These are phyloP conservation scores for Dynastes grantii DNA, from an alignment of 2,888 invertebrate species.

Conservation along the genomic window DNA sequence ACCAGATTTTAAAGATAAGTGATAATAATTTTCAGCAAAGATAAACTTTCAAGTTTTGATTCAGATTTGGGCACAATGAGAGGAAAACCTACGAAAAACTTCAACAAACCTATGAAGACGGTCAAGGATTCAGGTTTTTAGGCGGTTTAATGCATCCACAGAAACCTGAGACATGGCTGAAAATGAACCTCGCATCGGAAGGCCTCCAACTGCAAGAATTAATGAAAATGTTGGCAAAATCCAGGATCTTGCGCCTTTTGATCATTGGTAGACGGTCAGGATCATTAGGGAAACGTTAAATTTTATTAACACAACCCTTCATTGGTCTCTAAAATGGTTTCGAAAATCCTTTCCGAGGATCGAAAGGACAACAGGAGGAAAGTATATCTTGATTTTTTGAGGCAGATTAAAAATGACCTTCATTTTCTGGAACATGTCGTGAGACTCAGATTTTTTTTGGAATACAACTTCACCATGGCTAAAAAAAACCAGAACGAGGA, in stretches of 20 bases:
- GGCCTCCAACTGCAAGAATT: not conserved
- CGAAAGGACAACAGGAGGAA: not conserved
- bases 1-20: too few relatives aligned
- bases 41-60: too few relatives aligned
- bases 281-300: slow-evolving; percentile 53
- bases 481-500: not conserved
- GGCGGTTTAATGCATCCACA: too few relatives aligned
- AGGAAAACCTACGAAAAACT: too few relatives aligned
- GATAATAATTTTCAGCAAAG: too few relatives aligned
- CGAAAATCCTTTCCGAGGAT: not conserved
- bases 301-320: slow-evolving; percentile 51
- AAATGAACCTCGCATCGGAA: not conserved
- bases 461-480: not conserved
- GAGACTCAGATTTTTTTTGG: not conserved
- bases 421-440: slow-evolving; percentile 9
- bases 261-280: slow-evolving; percentile 55
- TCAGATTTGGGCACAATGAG: too few relatives aligned
- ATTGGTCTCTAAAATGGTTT: not conserved
- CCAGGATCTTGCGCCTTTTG: slow-evolving; percentile 39
- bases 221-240: slow-evolving; percentile 8
- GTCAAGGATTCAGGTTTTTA: too few relatives aligned
- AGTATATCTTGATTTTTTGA: too few relatives aligned
- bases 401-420: not conserved
- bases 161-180: too few relatives aligned
- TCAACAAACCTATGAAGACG: too few relatives aligned